phyloP scores from a whole-genome alignment of 2,888 invertebrate species.

The Tetragnatha montana region DNA sequence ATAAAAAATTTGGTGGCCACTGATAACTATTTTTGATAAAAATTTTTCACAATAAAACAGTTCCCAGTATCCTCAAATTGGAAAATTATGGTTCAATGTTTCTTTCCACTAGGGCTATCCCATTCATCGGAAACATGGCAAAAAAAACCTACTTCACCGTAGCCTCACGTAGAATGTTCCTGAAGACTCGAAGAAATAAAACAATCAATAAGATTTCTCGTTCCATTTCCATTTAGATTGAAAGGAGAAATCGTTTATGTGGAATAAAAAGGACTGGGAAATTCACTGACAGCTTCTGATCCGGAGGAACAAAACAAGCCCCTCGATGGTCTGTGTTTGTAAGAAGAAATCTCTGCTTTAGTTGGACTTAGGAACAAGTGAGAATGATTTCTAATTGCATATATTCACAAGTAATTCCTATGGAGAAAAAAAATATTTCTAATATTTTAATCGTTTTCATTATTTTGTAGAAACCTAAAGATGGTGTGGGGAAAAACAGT shows the following conservation, averaged over 20 bases:
- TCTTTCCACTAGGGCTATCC: not conserved
- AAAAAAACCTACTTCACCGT: conserved; percentile 21
- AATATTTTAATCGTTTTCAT: too few species aligned
- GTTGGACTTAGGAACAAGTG: too few species aligned
- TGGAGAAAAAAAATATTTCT: too few species aligned
- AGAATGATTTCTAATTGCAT: too few species aligned
- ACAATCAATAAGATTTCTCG: conserved; percentile 59
- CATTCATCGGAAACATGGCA: not conserved
- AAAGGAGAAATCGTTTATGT: conserved; percentile 44
- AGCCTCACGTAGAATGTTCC: conserved; percentile 23
- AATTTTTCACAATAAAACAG: not conserved
- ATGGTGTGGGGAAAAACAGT: too few species aligned
- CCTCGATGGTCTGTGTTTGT: too few species aligned
- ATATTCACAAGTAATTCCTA: too few species aligned
- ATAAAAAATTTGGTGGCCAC: too few species aligned
- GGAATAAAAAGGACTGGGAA: conserved; percentile 13
- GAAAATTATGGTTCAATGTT: not conserved
- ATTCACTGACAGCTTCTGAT: conserved; percentile 24
- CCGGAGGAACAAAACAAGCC: not conserved
- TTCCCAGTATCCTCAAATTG: not conserved
- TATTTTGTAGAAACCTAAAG: too few species aligned
- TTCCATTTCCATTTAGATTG: conserved; percentile 65
- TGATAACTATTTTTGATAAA: too few species aligned
- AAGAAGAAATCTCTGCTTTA: too few species aligned
- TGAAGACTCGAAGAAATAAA: conserved; percentile 36